Base-by-base conservation (phyloP, 2,113 vertebrate species). In the Formicarius rufipectus region DNA sequence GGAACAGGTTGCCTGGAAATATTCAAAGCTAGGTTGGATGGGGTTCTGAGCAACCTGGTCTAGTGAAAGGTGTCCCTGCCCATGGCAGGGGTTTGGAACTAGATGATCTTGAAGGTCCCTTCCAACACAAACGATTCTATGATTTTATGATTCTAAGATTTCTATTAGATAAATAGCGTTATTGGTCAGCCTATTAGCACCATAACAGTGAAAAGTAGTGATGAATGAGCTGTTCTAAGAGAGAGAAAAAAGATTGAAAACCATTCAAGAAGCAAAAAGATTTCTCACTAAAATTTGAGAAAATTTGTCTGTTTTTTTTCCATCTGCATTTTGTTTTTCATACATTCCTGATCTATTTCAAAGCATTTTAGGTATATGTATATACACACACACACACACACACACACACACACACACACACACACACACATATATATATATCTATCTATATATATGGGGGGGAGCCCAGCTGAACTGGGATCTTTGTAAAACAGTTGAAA, bases 381-480 rank as follows among this genome's bases (percentile, higher is more conserved):
- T 23, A 19, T 18, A 42, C n/a, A n/a, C n/a, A n/a, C n/a, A n/a
- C n/a, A n/a, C n/a, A n/a, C n/a, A n/a, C n/a, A n/a, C n/a, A n/a
- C n/a, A n/a, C n/a, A n/a, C n/a, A n/a, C n/a, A n/a, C n/a, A n/a
- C n/a, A n/a, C n/a, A n/a, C n/a, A n/a, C n/a, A n/a, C n/a, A n/a
- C n/a, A n/a, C n/a, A n/a, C n/a, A n/a, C n/a, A n/a, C n/a, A 44
- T 24, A 49, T 60, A 33, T 52, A 33, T 39, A 49, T 77, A 12
- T 49, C 8, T 21, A 22, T 16, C 9, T 27, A 12, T 5, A 21
- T 30, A 3, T 33, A 2, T 11, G 4, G 7, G 3, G n/a, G n/a
- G n/a, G n/a, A n/a, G n/a, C n/a, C n/a, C n/a, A n/a, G n/a, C n/a
- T n/a, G n/a, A n/a, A n/a, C n/a, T n/a, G n/a, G n/a, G n/a, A n/a